Percentiles rank a stretch among this genome's conserved stretches.
Conservation (phyloP, 2,888 invertebrate species). For the Patella depressa region DNA sequence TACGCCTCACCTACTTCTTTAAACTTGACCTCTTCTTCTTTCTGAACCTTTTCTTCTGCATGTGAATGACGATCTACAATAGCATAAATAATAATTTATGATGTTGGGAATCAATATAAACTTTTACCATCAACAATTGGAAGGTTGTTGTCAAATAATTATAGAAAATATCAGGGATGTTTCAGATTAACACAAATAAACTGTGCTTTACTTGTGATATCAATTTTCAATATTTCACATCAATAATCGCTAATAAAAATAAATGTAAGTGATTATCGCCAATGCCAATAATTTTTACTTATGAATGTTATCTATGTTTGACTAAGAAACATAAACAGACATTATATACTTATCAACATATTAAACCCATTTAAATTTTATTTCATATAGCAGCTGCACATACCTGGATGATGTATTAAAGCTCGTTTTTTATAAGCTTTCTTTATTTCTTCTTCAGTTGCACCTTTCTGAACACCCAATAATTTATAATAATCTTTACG, state of each 20-base stretch:
- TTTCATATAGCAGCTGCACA: conserved; percentile 24
- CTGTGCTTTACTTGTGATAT: too few relatives aligned
- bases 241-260: too few relatives aligned
- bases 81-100: background rate
- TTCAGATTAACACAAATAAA: background rate
- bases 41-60: conserved; percentile 86
- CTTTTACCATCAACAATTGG: background rate
- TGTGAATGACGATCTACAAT: conserved; percentile 86
- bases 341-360: too few relatives aligned
- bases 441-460: conserved; percentile 92
- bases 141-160: background rate
- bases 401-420: conserved; percentile 88
- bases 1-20: conserved; percentile 98
- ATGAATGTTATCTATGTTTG: too few relatives aligned
- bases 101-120: too few relatives aligned
- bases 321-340: too few relatives aligned
- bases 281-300: too few relatives aligned
- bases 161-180: background rate
- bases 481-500: conserved; percentile 97
- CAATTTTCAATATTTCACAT: too few relatives aligned
- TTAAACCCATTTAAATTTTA: too few relatives aligned
- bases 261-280: too few relatives aligned
- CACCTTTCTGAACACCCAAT: conserved; percentile 85
- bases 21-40: conserved; percentile 93
- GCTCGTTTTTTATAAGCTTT: conserved; percentile 94